phyloP scores from a whole-genome alignment of 2,113 vertebrate genomes.

The Sterna hirundo region DNA sequence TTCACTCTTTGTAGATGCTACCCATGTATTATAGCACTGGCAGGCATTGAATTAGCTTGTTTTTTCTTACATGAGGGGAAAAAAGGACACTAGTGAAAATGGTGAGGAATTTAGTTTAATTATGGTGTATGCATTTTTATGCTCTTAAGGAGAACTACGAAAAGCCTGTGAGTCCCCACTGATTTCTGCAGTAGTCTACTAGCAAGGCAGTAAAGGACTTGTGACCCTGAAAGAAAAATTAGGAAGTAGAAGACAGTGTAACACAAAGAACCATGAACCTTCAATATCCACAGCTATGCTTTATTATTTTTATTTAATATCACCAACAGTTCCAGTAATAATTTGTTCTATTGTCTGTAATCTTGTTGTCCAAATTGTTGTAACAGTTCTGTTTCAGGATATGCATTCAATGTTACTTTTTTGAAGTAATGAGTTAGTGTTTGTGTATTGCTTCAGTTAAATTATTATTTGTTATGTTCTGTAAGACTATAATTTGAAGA shows the following conservation, averaged over 20 bases:
- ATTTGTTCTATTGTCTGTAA: not conserved
- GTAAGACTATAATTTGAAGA: not conserved
- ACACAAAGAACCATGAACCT: not conserved
- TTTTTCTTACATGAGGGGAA: not conserved
- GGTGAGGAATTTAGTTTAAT: not conserved
- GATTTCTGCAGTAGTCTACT: not conserved
- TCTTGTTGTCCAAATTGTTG: not conserved
- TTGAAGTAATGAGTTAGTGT: not conserved
- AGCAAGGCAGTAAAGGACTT: not conserved
- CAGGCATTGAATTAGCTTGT: not conserved
- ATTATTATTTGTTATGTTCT: not conserved
- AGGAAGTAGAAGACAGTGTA: not conserved
- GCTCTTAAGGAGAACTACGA: not conserved
- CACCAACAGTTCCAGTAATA: not conserved
- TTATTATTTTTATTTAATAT: not conserved
- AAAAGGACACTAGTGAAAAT: not conserved
- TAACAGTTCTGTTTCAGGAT: not conserved
- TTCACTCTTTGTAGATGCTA: not conserved
- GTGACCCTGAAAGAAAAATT: not conserved
- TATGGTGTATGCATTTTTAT: not conserved
- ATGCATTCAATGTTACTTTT: not conserved
- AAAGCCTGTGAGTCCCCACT: not conserved
- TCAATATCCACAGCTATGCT: not conserved
- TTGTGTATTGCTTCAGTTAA: not conserved
- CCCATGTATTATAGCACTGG: not conserved